Base-by-base conservation (phyloP, 2,888 invertebrate genomes). In the Aplocera efformata region DNA sequence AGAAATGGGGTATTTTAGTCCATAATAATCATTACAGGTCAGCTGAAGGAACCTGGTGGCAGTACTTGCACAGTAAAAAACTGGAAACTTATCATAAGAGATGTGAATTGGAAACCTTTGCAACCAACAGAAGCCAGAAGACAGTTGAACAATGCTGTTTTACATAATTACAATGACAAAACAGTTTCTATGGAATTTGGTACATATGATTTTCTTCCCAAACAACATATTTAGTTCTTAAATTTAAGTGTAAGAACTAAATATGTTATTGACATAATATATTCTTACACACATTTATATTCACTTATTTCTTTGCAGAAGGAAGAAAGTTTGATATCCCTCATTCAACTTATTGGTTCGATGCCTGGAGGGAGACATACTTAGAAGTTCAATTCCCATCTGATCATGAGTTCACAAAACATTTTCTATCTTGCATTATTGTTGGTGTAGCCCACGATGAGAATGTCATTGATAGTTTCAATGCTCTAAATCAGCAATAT, bases 361-460 rank as follows among this genome's bases (percentile, higher is more conserved):
- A 98, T 77, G 92, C 94, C 6, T 99, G 98, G 96, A 91, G 98
- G 61, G 96, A 97, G 60, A 94, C 94, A 17, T 98, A 98, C 78
- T 88, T 97, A 28, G 92, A 94, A 66, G 93, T 96, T 44, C 93
- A 96, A 70, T 95, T 94, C 72, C 95, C 96, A 9, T 94, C 95
- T 3, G 98, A 99, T 69, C 98, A 99, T 88, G 99, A 99, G 82
- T 99, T 97, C 69, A 94, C 97, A 0, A 95, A 95, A 66, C 96
- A 97, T 77, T 94, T 94, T 67, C 72, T 96, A 35, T 94, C 94
- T 7, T 96, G 96, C 72, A 91, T 96, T 63, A 90, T 96, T 60
- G 93, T 94, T 7, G 90, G 92, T 10, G 92, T 93, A 10, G 92
- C 94, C 21, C 81, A 89, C 21, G 95, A 95, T 74, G 90, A 92